A percentile compares a stretch with the other conserved stretches of the same genome.
phyloP scores from a whole-genome alignment of 1,140 invertebrate genomes.

The Lepidostoma basale region DNA sequence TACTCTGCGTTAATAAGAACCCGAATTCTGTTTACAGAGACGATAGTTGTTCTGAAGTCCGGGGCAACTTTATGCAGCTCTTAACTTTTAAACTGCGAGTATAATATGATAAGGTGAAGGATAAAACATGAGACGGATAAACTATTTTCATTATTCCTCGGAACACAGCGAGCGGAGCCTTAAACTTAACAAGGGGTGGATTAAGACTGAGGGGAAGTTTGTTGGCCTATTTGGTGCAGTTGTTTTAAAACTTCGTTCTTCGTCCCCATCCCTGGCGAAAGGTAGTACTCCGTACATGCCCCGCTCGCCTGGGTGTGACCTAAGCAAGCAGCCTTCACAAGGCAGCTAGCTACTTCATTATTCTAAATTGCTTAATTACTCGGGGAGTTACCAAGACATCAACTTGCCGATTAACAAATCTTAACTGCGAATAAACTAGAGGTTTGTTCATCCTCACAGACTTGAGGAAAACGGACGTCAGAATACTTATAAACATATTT shows the following conservation, averaged over 20 bases:
- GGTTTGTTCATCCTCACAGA: too few relatives aligned
- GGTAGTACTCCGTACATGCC: constrained; percentile 24
- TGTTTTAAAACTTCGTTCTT: constrained; percentile 33
- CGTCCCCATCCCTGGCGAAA: constrained; percentile 3
- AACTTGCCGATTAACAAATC: background rate
- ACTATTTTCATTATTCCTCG: constrained; percentile 37
- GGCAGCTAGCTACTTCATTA: constrained; percentile 6
- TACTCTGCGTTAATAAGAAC: background rate
- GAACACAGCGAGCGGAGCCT: constrained; percentile 17
- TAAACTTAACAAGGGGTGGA: constrained; percentile 33
- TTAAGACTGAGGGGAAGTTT: constrained; percentile 28
- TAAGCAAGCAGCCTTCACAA: constrained; percentile 11
- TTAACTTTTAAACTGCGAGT: constrained; percentile 8
- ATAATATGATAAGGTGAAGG: constrained; percentile 22
- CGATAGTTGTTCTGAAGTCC: too few relatives aligned
- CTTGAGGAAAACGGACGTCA: too few relatives aligned
- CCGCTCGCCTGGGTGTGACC: background rate
- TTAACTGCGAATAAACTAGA: too few relatives aligned
- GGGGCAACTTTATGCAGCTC: constrained; percentile 10
- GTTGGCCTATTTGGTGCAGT: constrained; percentile 36
- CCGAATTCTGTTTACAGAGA: background rate
- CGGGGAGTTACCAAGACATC: background rate
- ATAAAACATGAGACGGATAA: constrained; percentile 22
- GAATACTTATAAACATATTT: too few relatives aligned
- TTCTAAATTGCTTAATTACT: constrained; percentile 21